phyloP scores from a whole-genome alignment of 2,797 vertebrate genomes.

The Taeniopygia guttata region DNA sequence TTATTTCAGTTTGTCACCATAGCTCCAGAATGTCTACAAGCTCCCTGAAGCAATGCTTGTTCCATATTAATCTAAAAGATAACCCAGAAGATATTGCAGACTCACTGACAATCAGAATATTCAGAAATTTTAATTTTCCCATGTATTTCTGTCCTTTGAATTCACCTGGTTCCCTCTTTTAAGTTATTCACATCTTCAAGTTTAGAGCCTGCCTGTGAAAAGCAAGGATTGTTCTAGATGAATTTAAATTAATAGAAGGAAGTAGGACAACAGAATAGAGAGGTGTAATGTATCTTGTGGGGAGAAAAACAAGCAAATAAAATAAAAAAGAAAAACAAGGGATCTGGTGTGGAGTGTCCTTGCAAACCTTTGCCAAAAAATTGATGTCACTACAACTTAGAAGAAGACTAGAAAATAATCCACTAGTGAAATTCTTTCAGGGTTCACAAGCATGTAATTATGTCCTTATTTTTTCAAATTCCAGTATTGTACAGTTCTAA shows the following conservation, averaged over 20 bases:
- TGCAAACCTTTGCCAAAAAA: not conserved
- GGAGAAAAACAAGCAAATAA: not conserved
- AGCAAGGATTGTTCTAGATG: not conserved
- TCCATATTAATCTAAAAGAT: not conserved
- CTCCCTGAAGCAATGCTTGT: not conserved
- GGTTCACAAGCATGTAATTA: not conserved
- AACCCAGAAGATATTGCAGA: not conserved
- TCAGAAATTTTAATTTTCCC: not conserved
- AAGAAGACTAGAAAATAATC: not conserved
- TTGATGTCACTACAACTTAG: not conserved
- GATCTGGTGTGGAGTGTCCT: fast-evolving
- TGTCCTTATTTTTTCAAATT: not conserved
- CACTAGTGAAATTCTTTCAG: not conserved
- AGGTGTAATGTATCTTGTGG: not conserved
- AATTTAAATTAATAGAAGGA: not conserved
- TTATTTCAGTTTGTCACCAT: not conserved
- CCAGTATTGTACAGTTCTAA: not conserved
- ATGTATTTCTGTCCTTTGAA: not conserved
- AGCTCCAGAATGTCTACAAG: not conserved
- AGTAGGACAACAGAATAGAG: not conserved
- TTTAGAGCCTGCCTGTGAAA: not conserved
- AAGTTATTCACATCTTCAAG: not conserved
- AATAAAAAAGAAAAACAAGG: not conserved
- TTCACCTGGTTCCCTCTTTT: not conserved
- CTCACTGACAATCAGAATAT: not conserved